These are phyloP conservation scores for Parapsyche elsis DNA, from an alignment of 1,140 invertebrate genomes.

Conservation along the genomic window DNA sequence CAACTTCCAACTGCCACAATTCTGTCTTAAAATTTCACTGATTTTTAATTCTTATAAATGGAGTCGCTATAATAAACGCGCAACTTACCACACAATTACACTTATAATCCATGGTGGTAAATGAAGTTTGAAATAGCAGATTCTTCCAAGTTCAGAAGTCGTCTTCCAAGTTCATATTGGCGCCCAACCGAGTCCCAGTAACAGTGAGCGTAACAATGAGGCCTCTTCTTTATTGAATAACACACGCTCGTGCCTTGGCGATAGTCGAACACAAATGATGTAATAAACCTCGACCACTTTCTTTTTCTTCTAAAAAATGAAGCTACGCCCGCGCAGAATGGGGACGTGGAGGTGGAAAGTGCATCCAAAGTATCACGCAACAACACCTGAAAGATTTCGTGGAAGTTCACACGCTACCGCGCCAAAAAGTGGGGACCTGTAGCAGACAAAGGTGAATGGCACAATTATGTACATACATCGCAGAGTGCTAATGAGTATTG, in stretches of 20 bases:
- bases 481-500: too few species aligned
- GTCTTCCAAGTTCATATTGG: too few species aligned
- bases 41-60: too few species aligned
- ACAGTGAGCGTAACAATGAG: too few species aligned
- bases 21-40: too few species aligned
- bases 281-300: conserved; percentile 38
- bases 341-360: conserved; percentile 33
- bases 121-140: too few species aligned
- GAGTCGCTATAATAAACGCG: too few species aligned
- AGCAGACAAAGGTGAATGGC: conserved; percentile 3
- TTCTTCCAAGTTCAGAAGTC: too few species aligned
- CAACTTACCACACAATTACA: too few species aligned
- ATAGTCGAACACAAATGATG: conserved; percentile 33
- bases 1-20: too few species aligned
- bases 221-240: conserved; percentile 10
- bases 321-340: neutral
- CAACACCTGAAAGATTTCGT: neutral
- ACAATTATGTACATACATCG: neutral
- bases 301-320: conserved; percentile 35
- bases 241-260: neutral
- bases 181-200: too few species aligned
- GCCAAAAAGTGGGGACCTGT: neutral
- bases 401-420: conserved; percentile 12
- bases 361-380: conserved; percentile 17
- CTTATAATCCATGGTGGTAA: too few species aligned